Evolutionary conservation across 2,888 invertebrate genomes (phyloP).

Genomic region (Timema podura): DNA sequence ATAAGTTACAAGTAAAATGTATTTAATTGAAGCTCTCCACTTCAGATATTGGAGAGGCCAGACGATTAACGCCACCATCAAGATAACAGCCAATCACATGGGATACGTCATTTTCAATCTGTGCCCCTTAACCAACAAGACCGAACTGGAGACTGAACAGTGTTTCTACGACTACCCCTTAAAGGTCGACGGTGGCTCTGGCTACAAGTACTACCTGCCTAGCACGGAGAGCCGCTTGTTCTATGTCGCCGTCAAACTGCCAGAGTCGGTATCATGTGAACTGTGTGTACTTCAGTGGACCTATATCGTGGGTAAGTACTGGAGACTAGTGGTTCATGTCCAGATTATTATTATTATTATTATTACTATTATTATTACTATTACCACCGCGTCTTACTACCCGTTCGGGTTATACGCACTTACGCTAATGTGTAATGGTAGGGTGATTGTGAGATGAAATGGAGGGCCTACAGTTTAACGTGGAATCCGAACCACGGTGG

Average conservation of each 20-base stretch:
- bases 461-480: no score
- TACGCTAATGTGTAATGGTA: no score
- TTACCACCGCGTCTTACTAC: no score
- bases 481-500: no score
- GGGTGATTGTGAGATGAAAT: no score
- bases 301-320: constrained; percentile 45
- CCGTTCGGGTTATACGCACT: no score
- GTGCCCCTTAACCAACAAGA: constrained; percentile 35
- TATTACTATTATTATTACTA: no score
- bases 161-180: constrained; percentile 37
- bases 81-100: constrained; percentile 45
- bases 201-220: constrained; percentile 36
- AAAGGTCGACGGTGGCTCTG: constrained; percentile 26
- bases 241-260: constrained; percentile 42
- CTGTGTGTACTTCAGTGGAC: constrained; percentile 56
- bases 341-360: neutral
- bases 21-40: no score
- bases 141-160: constrained; percentile 37
- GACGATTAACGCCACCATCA: constrained; percentile 39
- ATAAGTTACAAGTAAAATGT: no score
- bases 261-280: constrained; percentile 47
- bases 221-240: constrained; percentile 34
- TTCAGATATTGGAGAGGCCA: constrained; percentile 40
- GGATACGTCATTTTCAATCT: constrained; percentile 40
- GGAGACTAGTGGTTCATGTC: constrained; percentile 16